Percentiles rank a stretch among this genome's conserved stretches.
Conservation (phyloP, 2,888 invertebrate genomes). For the Euproctis similis region DNA sequence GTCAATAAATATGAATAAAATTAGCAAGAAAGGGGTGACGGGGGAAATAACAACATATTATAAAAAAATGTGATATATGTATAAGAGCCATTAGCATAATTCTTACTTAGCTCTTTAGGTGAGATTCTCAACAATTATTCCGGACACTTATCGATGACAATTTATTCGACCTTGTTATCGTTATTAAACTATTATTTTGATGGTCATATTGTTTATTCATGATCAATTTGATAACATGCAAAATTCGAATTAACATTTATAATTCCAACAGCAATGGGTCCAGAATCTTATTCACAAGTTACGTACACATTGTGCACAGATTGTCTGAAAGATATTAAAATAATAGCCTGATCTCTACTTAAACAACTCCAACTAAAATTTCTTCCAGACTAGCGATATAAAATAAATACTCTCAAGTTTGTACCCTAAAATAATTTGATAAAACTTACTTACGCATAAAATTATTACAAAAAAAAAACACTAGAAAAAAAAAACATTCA, state of each 20-base stretch:
- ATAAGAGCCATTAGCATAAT: conserved; percentile 9
- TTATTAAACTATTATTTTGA: conserved; percentile 9
- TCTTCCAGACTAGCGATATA: conserved; percentile 51
- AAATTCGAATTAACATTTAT: too few relatives aligned
- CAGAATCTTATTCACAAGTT: too few relatives aligned
- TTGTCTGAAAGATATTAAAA: conserved; percentile 12
- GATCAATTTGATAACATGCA: too few relatives aligned
- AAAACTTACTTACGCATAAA: conserved; percentile 48
- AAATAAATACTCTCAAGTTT: conserved; percentile 59
- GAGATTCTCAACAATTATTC: conserved; percentile 51
- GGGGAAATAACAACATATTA: conserved; percentile 18
- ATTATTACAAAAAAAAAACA: too few relatives aligned
- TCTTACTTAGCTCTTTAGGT: conserved; percentile 31
- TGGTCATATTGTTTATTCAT: too few relatives aligned
- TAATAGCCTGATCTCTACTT: conserved; percentile 24
- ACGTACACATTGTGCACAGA: conserved; percentile 11
- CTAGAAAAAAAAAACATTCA: conserved; percentile 45
- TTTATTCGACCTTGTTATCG: too few relatives aligned
- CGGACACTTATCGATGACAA: too few relatives aligned
- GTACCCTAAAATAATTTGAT: conserved; percentile 53
- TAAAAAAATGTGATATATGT: conserved; percentile 19
- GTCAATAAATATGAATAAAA: conserved; percentile 27
- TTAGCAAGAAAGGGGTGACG: conserved; percentile 32
- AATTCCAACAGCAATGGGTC: too few relatives aligned
- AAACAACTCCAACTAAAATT: conserved; percentile 29